Evolutionary conservation across 35 echinoderm and acorn worm species (phyloP).

Genomic region (Apostichopus japonicus): DNA sequence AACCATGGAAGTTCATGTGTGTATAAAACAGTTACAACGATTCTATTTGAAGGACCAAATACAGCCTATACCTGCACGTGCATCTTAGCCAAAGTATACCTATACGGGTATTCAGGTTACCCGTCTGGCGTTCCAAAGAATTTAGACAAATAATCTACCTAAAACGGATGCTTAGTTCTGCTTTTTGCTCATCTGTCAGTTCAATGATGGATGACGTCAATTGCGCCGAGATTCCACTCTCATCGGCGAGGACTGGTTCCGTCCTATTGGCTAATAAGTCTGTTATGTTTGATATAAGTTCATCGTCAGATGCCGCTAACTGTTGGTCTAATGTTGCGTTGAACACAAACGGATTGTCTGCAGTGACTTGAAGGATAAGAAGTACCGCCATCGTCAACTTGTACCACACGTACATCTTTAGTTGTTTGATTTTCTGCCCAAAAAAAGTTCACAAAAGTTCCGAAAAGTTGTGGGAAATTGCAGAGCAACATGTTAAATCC

Average conservation of each 20-base stretch:
- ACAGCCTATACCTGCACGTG: too few relatives aligned
- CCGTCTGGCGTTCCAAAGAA: too few relatives aligned
- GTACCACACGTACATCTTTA: neutral
- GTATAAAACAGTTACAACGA: too few relatives aligned
- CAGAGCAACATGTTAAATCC: too few relatives aligned
- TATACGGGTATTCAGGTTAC: too few relatives aligned
- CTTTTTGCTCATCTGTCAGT: neutral
- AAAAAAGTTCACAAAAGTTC: neutral
- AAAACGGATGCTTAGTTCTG: neutral
- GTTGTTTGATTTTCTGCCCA: neutral
- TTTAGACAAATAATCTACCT: neutral
- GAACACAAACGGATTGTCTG: neutral
- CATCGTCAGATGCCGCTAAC: neutral
- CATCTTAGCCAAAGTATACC: too few relatives aligned
- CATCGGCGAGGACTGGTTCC: neutral
- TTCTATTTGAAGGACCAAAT: too few relatives aligned
- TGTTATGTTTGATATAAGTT: neutral
- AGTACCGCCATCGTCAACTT: neutral
- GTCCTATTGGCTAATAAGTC: neutral
- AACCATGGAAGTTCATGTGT: too few relatives aligned
- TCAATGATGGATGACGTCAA: conserved; percentile 11
- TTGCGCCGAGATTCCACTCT: neutral
- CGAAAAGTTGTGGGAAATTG: too few relatives aligned
- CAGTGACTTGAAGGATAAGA: neutral
- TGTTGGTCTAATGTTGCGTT: conserved; percentile 27